Evolutionary conservation across 2,113 vertebrate genomes (phyloP).

Genomic region (Pituophis catenifer): DNA sequence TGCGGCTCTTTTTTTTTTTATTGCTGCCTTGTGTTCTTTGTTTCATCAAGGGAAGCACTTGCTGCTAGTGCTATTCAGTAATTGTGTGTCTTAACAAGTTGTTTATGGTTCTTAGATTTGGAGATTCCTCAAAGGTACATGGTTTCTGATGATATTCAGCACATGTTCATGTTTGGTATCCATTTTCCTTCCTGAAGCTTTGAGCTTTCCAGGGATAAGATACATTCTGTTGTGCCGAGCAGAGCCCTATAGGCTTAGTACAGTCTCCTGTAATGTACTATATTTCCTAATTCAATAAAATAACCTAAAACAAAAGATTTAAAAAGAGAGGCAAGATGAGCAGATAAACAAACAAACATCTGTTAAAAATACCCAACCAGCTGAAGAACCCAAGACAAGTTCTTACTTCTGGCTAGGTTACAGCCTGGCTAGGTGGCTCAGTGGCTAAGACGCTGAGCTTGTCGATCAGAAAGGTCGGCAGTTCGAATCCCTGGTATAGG

Average conservation of each 20-base stretch:
- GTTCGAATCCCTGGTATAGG: too few relatives aligned
- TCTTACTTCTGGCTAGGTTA: neutral
- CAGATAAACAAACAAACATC: neutral
- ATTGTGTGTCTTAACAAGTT: constrained; percentile 14
- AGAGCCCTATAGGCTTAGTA: constrained; percentile 17
- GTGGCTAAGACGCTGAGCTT: too few relatives aligned
- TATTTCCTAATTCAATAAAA: constrained; percentile 11
- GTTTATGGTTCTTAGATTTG: constrained; percentile 27
- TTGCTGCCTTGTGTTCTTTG: constrained; percentile 47
- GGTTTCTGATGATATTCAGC: constrained; percentile 32
- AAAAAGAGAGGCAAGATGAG: neutral
- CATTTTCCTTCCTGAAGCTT: constrained; percentile 22
- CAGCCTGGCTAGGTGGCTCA: too few relatives aligned
- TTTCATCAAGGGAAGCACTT: constrained; percentile 28
- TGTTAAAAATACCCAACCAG: neutral
- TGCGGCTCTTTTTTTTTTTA: constrained; percentile 48
- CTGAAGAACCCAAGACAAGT: neutral
- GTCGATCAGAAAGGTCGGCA: too few relatives aligned
- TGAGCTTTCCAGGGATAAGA: constrained; percentile 18
- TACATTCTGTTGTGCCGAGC: constrained; percentile 17
- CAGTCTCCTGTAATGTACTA: constrained; percentile 18
- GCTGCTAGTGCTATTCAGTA: constrained; percentile 36
- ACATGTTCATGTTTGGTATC: constrained; percentile 28
- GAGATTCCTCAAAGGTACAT: neutral
- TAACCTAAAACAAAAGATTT: neutral